Base-by-base conservation (phyloP, 2,113 vertebrate species). In the Nothocercus nigrocapillus region DNA sequence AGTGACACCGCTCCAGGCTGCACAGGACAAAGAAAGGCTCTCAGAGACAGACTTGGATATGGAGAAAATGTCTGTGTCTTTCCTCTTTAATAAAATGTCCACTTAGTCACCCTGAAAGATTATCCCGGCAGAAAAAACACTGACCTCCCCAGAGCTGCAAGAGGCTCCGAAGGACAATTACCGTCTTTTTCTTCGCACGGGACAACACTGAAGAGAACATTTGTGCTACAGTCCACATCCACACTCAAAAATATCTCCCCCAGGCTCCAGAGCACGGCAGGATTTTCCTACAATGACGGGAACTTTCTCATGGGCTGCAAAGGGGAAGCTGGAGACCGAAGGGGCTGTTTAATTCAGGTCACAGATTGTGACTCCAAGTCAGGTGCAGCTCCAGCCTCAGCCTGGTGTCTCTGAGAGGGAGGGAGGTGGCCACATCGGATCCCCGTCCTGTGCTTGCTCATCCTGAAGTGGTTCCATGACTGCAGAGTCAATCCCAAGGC, bases 1-100 rank as follows among this genome's bases (percentile, higher is more conserved):
- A 98, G 97, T 2, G 98, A 98, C 88, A 98, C 98, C 0, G 98
- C 95, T 11, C 98, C 98, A 1, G 98, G 98, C 98, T 98, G 97
- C 11, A 36, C 92, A 72, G 82, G 49, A 89, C 38, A 93, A 61
- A 30, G 27, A 54, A 18, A 49, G 4, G 49, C 2, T 44, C 20
- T 89, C 79, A 90, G 59, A 74, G 28, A 30, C 40, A 75, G n/a
- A 70, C 70, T 67, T 49, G 36, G 5, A 6, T 9, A 2, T 3
- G 9, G 30, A 42, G 15, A 19, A 27, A 20, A 66, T 0, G 12
- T 58, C n/a, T 11, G 62, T 3, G 11, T 3, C 34, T 59, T 5
- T 28, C 25, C 51, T 22, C 15, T 8, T 2, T 27, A 8, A 5
- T 6, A 11, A n/a, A 34, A 59, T 7, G 5, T 5, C 34, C 44